Evolutionary conservation across 2,113 vertebrate genomes (phyloP), one percentile per base, ranked within the genome.

Genomic region (Sinocyclocheilus grahami): DNA sequence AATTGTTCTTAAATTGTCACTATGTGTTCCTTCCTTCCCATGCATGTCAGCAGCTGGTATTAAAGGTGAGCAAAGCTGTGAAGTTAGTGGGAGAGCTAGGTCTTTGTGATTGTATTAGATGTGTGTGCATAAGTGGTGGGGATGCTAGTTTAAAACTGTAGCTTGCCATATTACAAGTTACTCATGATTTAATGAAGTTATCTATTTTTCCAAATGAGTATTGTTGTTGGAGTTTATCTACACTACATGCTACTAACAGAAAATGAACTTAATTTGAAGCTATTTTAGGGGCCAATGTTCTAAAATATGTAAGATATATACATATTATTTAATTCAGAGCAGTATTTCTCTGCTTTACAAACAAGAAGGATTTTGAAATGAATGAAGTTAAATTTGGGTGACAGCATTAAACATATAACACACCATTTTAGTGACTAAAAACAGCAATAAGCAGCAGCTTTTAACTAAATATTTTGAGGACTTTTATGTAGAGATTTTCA

Each of bases 31-130:
- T 87, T 46, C 75, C 65, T 65, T n/a, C 84, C 39, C 83, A 74
- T 91, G 89, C 92, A 84, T 86, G 88, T 85, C 92, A 95, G 92
- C 90, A 83, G 86, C 92, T 87, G 90, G 84, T 85, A 86, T 90
- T 88, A 87, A 48, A 71, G 94, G 93, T 95, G 87, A 95, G 94
- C 94, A 74, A 24, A 78, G 78, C 72, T 18, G 22, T 55, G 37
- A 80, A 81, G 22, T 18, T 76, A 65, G 10, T 62, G 18, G 37
- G 37, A 74, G 67, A 33, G 18, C 2, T 33, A 37, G 60, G 18
- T 5, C 1, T 58, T 37, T 75, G 13, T n/a, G 63, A n/a, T 30
- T 77, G 63, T 55, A 42, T 8, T 78, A 33, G 77, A 12, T 65
- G 69, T 82, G 85, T 65, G 55, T 74, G 9, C 58, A 33, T 13